These are phyloP conservation scores for Alloplasta piceator DNA, from an alignment of 2,888 invertebrate species.

Conservation along the genomic window DNA sequence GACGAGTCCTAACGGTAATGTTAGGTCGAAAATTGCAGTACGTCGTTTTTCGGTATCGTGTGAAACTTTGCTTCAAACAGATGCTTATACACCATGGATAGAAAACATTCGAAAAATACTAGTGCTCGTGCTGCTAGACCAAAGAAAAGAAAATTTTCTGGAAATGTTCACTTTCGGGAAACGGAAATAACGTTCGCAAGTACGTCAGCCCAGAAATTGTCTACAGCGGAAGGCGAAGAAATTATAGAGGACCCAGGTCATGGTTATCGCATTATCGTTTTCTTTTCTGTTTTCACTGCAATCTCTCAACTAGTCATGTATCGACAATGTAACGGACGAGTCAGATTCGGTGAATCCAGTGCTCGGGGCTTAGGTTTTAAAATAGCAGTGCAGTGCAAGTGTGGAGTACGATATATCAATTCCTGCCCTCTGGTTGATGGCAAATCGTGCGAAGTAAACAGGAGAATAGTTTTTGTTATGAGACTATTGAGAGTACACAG, in stretches of 20 bases:
- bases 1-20: too few species aligned
- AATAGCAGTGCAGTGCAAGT: slow-evolving; percentile 34
- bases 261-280: neutral
- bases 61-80: slow-evolving; percentile 29
- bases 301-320: slow-evolving; percentile 24
- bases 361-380: slow-evolving; percentile 33
- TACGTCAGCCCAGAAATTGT: slow-evolving; percentile 54
- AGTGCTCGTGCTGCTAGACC: slow-evolving; percentile 11
- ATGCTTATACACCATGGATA: slow-evolving; percentile 31
- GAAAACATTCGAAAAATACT: slow-evolving; percentile 19
- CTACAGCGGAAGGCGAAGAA: slow-evolving; percentile 15
- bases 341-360: slow-evolving; percentile 15
- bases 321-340: slow-evolving; percentile 29
- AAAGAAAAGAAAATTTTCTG: slow-evolving; percentile 40
- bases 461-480: slow-evolving; percentile 51
- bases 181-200: slow-evolving; percentile 29
- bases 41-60: slow-evolving; percentile 12
- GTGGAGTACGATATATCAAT: slow-evolving; percentile 26
- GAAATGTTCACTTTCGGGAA: slow-evolving; percentile 44
- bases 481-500: slow-evolving; percentile 45
- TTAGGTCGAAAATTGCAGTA: neutral
- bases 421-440: slow-evolving; percentile 43
- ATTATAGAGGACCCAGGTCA: neutral
- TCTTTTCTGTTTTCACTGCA: slow-evolving; percentile 30
- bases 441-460: slow-evolving; percentile 56